Base-by-base conservation (phyloP, 2,888 invertebrate genomes). In the Archips crataeganus region DNA sequence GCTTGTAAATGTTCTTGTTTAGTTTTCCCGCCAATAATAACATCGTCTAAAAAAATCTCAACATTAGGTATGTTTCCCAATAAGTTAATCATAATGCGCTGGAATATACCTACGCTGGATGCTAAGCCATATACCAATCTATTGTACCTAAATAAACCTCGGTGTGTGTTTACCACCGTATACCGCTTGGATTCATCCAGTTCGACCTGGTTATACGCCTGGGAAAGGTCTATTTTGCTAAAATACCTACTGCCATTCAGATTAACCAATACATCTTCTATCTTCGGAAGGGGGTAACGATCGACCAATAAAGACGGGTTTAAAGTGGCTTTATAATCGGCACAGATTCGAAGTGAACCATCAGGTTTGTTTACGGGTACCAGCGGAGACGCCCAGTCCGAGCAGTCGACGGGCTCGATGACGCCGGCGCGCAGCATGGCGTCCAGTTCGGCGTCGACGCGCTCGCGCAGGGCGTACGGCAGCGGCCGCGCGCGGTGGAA, bases 371-470 rank as follows among this genome's bases (percentile, higher is more conserved):
- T 72, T 23, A 78, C 76, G 32, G 77, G 72, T 23, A 79, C 74
- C 73, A 78, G 71, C 34, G 78, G 78, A 3, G 79, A 76, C 0
- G 77, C 77, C 60, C 78, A 77, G 10, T 79, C 78, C 39, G 65
- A 65, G 65, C 59, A 36, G 32, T 65, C 76, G 6, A 77, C 76
- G 23, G 23, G 23, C 23, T 23, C 23, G 23, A 23, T 23, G 23
- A 23, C 23, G 23, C 23, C 23, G 23, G 23, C 23, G 23, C 23
- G 23, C 23, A 23, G 23, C 23, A 23, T 23, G 23, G 23, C 23
- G 23, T 23, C 23, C 23, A 23, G 23, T 23, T 23, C 23, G 23
- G 23, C 23, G 23, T 23, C 23, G 23, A 23, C 23, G 23, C 23
- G 23, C 23, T 23, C 23, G 23, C 23, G 23, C 23, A 23, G 23